Evolutionary conservation across 2,888 invertebrate genomes (phyloP).

Genomic region (Rhamnusium bicolor): DNA sequence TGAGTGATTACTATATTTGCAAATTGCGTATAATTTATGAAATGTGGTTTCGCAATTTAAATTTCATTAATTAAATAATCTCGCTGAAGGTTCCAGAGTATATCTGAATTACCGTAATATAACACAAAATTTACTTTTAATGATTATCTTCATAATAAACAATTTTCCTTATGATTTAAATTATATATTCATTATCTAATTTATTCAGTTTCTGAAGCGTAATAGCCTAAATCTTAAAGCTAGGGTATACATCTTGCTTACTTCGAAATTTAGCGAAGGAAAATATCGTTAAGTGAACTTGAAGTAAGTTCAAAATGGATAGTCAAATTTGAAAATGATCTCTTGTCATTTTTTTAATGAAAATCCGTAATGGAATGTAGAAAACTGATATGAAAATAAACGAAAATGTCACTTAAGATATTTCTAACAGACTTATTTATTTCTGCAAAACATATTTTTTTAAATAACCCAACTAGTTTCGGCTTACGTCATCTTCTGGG

Average conservation of each 20-base stretch:
- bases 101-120: not conserved
- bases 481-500: no score
- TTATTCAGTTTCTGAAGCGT: not conserved
- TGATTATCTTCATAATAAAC: not conserved
- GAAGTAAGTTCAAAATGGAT: no score
- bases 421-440: no score
- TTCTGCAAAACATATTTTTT: no score
- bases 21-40: constrained; percentile 9
- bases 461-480: no score
- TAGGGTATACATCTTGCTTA: not conserved
- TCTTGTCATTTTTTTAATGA: no score
- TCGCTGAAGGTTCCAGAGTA: not conserved
- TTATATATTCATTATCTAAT: not conserved
- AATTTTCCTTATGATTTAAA: not conserved
- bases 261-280: not conserved
- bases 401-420: no score
- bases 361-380: no score
- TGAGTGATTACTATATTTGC: not conserved
- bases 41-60: not conserved
- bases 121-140: not conserved
- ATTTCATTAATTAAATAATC: not conserved
- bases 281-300: not conserved
- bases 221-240: not conserved
- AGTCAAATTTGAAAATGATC: no score
- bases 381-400: no score